Evolutionary conservation across 2,888 invertebrate species (phyloP).

Genomic region (Nemapogon koenigi): DNA sequence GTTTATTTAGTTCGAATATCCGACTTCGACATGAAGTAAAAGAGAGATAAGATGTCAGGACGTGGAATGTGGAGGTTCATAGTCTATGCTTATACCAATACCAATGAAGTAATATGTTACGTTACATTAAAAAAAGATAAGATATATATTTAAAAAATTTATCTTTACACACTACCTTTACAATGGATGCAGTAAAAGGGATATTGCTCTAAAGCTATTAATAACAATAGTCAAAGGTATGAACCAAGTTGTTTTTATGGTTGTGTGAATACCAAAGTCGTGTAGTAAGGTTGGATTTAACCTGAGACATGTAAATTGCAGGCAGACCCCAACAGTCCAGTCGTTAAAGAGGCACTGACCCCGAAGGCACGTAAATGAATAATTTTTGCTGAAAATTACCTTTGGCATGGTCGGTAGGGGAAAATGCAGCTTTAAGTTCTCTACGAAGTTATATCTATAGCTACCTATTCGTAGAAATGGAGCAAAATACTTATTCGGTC

Average conservation of each 20-base stretch:
- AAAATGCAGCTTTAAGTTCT: constrained; percentile 26
- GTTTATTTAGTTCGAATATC: too few relatives aligned
- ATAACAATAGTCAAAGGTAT: background rate
- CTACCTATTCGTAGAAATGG: too few relatives aligned
- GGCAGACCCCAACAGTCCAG: constrained; percentile 10
- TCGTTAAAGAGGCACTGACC: constrained; percentile 23
- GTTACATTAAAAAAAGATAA: too few relatives aligned
- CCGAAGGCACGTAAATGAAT: constrained; percentile 23
- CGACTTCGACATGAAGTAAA: too few relatives aligned
- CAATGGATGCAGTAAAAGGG: background rate
- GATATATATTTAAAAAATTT: background rate
- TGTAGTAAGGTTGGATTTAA: constrained; percentile 9
- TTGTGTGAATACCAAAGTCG: constrained; percentile 9
- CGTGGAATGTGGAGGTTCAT: too few relatives aligned
- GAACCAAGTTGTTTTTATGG: constrained; percentile 7
- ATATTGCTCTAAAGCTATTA: background rate
- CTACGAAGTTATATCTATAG: too few relatives aligned
- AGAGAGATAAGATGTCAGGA: too few relatives aligned
- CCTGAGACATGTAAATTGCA: constrained; percentile 9
- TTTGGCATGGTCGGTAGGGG: constrained; percentile 15
- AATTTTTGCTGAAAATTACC: constrained; percentile 25
- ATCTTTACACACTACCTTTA: background rate
- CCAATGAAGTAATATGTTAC: too few relatives aligned
- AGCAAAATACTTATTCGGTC: too few relatives aligned
- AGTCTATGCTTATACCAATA: too few relatives aligned